A percentile compares a stretch with the other conserved stretches of the same genome.
Conservation (phyloP, 2,113 vertebrate species). For the Gallinago media region DNA sequence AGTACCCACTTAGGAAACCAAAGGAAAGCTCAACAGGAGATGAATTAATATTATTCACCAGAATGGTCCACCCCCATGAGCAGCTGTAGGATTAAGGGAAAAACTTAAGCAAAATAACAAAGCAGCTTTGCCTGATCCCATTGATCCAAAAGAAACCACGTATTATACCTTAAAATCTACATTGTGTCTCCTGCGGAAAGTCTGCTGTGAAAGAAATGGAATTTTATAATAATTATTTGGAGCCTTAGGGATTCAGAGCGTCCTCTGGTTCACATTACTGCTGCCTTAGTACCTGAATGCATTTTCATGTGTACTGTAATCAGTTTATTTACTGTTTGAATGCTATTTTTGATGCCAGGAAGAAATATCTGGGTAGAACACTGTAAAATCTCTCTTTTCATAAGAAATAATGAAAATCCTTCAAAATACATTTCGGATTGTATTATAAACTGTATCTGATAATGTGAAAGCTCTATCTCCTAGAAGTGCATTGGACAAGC, state of each 20-base stretch:
- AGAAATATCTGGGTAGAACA: background rate
- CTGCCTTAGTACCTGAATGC: background rate
- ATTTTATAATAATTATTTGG: conserved; percentile 1
- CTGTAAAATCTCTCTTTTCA: background rate
- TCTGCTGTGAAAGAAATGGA: conserved; percentile 42
- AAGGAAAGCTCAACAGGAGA: background rate
- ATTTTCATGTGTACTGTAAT: conserved; percentile 7
- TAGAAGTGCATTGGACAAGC: background rate
- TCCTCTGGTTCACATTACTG: background rate
- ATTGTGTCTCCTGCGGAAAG: conserved; percentile 11
- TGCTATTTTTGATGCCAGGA: background rate
- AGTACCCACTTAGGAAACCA: background rate
- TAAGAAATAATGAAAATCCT: conserved; percentile 22
- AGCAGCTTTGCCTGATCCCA: background rate
- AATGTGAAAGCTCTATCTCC: background rate
- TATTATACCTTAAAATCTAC: conserved; percentile 16
- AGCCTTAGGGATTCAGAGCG: conserved; percentile 21
- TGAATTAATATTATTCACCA: background rate
- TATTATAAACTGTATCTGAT: background rate
- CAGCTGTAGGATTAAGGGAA: background rate
- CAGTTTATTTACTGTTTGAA: conserved; percentile 36
- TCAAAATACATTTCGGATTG: background rate
- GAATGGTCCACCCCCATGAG: background rate
- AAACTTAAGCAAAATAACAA: conserved; percentile 10
- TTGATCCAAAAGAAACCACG: background rate